Evolutionary conservation across 1,140 invertebrate genomes (phyloP), one percentile per base, ranked within the genome.

Genomic region (Lepidurus couesii): DNA sequence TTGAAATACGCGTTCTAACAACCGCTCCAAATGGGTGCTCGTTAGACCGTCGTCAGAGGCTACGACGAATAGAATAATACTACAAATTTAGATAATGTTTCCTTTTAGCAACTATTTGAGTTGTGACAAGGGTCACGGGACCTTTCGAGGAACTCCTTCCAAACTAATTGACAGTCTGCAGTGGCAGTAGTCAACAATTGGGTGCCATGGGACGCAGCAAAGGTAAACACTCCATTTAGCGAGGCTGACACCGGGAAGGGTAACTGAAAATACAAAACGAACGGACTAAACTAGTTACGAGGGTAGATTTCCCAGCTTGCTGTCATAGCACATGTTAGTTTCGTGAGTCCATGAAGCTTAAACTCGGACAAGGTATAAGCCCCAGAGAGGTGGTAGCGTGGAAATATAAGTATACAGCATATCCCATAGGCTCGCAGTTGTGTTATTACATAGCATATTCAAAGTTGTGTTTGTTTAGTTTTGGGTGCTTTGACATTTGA

Each of bases 171-270:
- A 44, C 73, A 74, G 44, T 47, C 45, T 21, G 73, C 73, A 44
- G 45, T 75, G 16, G 78, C 75, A 42, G 43, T 75, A 1, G 10
- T 42, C 4, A 75, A 7, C 34, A 42, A 42, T 6, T 16, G 74
- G 74, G 11, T 24, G n/a, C 42, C 42, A 24, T 42, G 34, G 74
- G 34, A 75, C 13, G 42, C 34, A 42, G 42, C 42, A 75, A 42
- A 42, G 11, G 74, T 75, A 75, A 42, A 75, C 7, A 42, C 34
- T n/a, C 11, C 78, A 44, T 79, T 79, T 42, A 79, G 42, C 43
- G 73, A 75, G 73, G 78, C 78, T 44, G 75, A 74, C 24, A 79
- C 21, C 13, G 78, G 78, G 24, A 79, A 79, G 0, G 78, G 78
- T 26, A 79, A 43, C 78, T 79, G 43, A 75, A 75, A 79, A 42